These are phyloP conservation scores for Halotydeus destructor DNA, from an alignment of 1,140 invertebrate genomes.

Conservation along the genomic window DNA sequence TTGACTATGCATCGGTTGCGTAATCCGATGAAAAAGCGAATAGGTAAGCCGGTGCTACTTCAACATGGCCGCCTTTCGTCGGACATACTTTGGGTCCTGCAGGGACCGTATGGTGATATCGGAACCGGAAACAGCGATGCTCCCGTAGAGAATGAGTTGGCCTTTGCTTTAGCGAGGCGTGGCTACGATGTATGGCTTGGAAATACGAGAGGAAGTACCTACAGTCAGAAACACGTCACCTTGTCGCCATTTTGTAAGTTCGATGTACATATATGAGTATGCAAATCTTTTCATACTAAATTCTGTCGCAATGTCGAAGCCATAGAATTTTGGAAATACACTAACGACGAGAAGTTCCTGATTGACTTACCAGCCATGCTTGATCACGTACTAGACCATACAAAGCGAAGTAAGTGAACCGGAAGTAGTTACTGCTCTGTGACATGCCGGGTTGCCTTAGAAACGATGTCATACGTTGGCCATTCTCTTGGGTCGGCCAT, in stretches of 20 bases:
- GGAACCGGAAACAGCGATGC: neutral
- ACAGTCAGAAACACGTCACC: conserved; percentile 18
- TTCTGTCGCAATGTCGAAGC: no score
- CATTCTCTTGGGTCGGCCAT: no score
- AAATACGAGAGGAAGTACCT: conserved; percentile 22
- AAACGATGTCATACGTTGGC: no score
- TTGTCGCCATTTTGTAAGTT: conserved; percentile 31
- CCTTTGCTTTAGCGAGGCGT: conserved; percentile 19
- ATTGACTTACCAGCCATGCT: conserved; percentile 46
- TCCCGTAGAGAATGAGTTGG: conserved; percentile 11
- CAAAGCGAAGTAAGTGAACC: conserved; percentile 22
- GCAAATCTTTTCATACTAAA: no score
- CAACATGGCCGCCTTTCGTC: conserved; percentile 54
- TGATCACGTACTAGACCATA: conserved; percentile 34
- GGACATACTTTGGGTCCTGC: conserved; percentile 24
- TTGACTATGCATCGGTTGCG: conserved; percentile 7
- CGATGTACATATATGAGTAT: conserved; percentile 1
- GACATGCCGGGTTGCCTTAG: no score
- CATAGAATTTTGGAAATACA: conserved; percentile 10
- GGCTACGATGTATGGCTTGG: conserved; percentile 25
- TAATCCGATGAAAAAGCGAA: conserved; percentile 5
- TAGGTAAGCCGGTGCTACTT: conserved; percentile 31
- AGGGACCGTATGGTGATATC: neutral
- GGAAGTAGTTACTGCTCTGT: no score
- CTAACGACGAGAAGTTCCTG: conserved; percentile 47